Conservation (phyloP, 2,113 vertebrate species). For the Sander vitreus region DNA sequence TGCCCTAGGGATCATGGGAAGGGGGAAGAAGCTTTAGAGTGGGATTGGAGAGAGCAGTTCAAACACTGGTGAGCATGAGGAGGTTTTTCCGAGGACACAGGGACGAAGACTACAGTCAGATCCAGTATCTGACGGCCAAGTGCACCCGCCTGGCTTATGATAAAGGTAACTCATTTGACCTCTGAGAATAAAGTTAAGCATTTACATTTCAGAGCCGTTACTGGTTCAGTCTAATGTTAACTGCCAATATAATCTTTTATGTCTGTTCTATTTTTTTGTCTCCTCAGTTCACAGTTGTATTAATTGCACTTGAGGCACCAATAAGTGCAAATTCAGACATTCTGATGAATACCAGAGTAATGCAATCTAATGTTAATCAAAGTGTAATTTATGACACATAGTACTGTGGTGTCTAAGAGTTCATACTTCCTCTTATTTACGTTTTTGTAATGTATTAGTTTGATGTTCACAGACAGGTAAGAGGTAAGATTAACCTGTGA, state of each 20-base stretch:
- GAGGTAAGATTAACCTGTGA: not conserved
- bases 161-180: conserved; percentile 71
- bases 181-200: not conserved
- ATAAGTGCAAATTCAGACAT: not conserved
- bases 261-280: not conserved
- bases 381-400: not conserved
- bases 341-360: not conserved
- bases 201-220: not conserved
- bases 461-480: not conserved
- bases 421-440: no score
- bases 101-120: conserved; percentile 82
- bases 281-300: not conserved
- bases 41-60: not conserved
- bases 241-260: not conserved
- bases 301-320: not conserved
- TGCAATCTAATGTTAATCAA: not conserved
- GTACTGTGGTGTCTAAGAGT: not conserved
- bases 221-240: not conserved
- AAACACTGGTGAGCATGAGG: conserved; percentile 71
- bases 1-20: conserved; percentile 46
- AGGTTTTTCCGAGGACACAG: conserved; percentile 78
- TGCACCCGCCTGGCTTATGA: conserved; percentile 80
- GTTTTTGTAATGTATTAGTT: not conserved
- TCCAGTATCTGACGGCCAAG: conserved; percentile 84
- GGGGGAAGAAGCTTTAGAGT: not conserved